Percentiles rank a stretch among this genome's conserved stretches.
phyloP scores from a whole-genome alignment of 2,888 invertebrate species.

The Athripsodes cinereus region DNA sequence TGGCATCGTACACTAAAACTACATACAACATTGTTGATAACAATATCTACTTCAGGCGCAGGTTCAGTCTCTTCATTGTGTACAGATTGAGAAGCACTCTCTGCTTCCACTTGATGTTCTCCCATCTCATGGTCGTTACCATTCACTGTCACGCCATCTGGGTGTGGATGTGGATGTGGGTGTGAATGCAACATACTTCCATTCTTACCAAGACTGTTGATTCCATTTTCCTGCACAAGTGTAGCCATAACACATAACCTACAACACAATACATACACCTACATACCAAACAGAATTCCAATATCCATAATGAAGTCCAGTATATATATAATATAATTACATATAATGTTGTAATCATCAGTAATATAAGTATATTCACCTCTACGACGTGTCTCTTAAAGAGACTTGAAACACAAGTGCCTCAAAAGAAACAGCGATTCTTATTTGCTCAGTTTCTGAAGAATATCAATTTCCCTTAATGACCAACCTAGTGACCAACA shows the following conservation, averaged over 20 bases:
- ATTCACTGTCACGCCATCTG: constrained; percentile 23
- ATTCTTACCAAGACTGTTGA: constrained; percentile 62
- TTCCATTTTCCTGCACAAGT: constrained; percentile 77
- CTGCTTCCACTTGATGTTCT: constrained; percentile 20
- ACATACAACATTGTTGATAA: constrained; percentile 96
- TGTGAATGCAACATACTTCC: constrained; percentile 13
- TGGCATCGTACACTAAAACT: constrained; percentile 96
- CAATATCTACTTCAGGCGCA: constrained; percentile 85
- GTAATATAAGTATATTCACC: neutral
- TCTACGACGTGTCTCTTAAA: neutral
- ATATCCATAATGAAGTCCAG: too few relatives aligned
- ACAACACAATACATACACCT: neutral
- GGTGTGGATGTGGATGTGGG: neutral
- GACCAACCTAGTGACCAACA: too few relatives aligned
- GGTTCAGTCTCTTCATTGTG: constrained; percentile 38
- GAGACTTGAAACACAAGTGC: too few relatives aligned
- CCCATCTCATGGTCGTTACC: constrained; percentile 25
- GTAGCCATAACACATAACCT: constrained; percentile 58
- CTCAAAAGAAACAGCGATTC: too few relatives aligned
- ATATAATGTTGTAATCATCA: neutral
- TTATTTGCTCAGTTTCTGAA: too few relatives aligned
- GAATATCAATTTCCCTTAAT: too few relatives aligned
- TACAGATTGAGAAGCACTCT: constrained; percentile 16
- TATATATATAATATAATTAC: neutral
- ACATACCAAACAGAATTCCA: too few relatives aligned